Percentiles rank a stretch among this genome's conserved stretches.
These are phyloP conservation scores for Coenonympha glycerion DNA, from an alignment of 2,888 invertebrate species.

Conservation along the genomic window DNA sequence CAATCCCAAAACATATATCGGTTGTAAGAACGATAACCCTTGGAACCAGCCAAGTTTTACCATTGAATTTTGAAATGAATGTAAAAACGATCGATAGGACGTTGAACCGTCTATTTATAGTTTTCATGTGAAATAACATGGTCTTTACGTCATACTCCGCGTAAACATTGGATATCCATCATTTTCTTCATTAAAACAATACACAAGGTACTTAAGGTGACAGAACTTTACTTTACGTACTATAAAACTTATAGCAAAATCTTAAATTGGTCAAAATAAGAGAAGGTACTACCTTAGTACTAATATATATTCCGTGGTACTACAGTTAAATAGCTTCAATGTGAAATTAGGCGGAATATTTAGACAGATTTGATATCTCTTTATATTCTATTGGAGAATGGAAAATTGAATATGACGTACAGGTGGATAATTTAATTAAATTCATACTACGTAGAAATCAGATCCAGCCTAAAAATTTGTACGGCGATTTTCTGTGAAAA, in stretches of 20 bases:
- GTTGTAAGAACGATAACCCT: neutral
- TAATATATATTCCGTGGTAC: no score
- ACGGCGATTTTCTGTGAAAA: constrained; percentile 3
- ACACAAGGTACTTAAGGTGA: neutral
- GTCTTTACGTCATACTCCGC: neutral
- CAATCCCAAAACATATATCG: neutral
- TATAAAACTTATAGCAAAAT: no score
- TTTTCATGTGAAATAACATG: neutral
- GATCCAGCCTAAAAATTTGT: constrained; percentile 6
- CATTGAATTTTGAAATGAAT: constrained; percentile 13
- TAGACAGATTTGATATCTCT: neutral
- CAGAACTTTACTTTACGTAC: no score
- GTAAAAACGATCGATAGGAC: constrained; percentile 9
- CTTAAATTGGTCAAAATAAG: no score
- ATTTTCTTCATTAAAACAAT: neutral
- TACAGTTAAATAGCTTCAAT: no score
- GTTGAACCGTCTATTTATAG: constrained; percentile 10
- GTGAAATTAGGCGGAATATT: neutral
- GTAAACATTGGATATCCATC: no score
- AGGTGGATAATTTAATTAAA: constrained; percentile 5
- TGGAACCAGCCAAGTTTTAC: neutral
- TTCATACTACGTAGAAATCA: constrained; percentile 3
- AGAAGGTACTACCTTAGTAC: no score
- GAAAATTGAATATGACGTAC: neutral
- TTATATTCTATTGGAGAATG: neutral